Base-by-base conservation (phyloP, 2,113 vertebrate genomes). In the Tretioscincus oriximinensis region DNA sequence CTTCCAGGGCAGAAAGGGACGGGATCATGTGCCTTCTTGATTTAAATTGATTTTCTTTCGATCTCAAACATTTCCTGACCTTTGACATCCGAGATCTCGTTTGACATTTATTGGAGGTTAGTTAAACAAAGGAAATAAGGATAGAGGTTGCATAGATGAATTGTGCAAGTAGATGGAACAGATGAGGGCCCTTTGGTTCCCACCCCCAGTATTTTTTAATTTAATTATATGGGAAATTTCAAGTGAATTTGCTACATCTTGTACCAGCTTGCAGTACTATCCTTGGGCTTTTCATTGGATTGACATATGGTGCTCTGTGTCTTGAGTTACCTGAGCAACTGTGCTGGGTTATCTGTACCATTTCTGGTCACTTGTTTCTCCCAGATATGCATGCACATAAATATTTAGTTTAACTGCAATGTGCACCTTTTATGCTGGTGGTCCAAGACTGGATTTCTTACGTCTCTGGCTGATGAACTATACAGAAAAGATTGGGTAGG, bases 1-100 rank as follows among this genome's bases (percentile, higher is more conserved):
- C 69, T 68, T n/a, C 35, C 70, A 9, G 70, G 61, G n/a, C 70
- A 49, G 51, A 14, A 31, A 5, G 12, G 7, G 4, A 47, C 1
- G 29, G 51, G 64, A 31, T 51, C 47, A 35, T 16, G 51, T 11
- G 73, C 41, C 51, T 63, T 74, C 68, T 68, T 29, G 35, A 84
- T 79, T 79, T 67, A 21, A 49, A 84, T 79, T 68, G 82, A 49
- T 74, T 84, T 61, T 11, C 31, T 78, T 68, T 83, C 7, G 76
- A 78, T 78, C 70, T 29, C 65, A 68, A 74, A 69, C 35, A 64
- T 69, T 67, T 35, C 63, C 76, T 74, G 51, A 61, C 70, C 76
- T 74, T 78, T 69, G 82, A 74, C 71, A 74, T 68, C 76, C 22
- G 35, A 51, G 77, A 67, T 63, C 64, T 79, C 45, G 49, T 41